phyloP scores from a whole-genome alignment of 2,888 invertebrate species.

The Sarcophaga caerulescens region DNA sequence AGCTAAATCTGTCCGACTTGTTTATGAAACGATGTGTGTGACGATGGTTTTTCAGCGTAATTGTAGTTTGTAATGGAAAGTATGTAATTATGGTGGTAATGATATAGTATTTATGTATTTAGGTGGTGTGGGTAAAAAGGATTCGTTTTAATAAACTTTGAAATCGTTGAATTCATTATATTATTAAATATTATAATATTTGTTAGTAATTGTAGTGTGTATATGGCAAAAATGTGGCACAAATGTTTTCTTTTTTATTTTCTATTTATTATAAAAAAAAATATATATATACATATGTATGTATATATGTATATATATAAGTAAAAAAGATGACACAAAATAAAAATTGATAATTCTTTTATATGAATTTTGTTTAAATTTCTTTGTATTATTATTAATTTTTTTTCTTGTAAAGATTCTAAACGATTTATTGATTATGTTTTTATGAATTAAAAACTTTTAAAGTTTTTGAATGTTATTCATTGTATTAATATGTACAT shows the following conservation, averaged over 20 bases:
- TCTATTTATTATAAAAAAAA: background rate
- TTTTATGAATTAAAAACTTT: too few species aligned
- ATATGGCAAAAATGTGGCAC: slow-evolving; percentile 43
- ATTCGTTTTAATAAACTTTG: background rate
- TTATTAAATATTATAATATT: background rate
- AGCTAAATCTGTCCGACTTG: too few species aligned
- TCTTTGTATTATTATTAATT: too few species aligned
- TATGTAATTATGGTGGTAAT: background rate
- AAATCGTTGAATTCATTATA: background rate
- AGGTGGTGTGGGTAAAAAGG: slow-evolving; percentile 3
- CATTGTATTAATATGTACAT: too few species aligned
- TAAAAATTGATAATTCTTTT: too few species aligned
- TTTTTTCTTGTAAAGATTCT: background rate
- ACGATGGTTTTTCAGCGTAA: too few species aligned
- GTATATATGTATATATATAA: background rate
- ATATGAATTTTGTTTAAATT: too few species aligned
- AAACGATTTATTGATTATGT: too few species aligned
- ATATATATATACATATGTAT: too few species aligned
- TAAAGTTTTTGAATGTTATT: too few species aligned
- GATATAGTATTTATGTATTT: background rate
- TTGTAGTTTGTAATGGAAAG: background rate
- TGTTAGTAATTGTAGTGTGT: background rate
- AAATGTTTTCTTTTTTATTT: slow-evolving; percentile 10
- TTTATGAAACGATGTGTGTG: too few species aligned
- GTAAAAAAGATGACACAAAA: background rate